Evolutionary conservation across 1,140 invertebrate genomes (phyloP).

Genomic region (Nymphalis io): DNA sequence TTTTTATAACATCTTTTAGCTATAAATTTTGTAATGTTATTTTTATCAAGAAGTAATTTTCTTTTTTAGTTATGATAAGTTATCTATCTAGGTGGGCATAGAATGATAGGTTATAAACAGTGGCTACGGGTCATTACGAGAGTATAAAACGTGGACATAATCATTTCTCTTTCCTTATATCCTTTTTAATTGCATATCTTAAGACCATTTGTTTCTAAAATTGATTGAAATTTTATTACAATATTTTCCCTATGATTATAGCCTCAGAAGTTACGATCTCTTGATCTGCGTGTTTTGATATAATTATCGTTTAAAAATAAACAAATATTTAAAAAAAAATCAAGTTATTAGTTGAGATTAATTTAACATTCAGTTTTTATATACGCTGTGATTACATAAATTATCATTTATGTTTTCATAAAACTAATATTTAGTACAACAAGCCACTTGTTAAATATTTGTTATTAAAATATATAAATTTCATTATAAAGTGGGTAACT

Average conservation of each 20-base stretch:
- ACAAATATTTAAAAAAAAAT: not conserved
- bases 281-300: not conserved
- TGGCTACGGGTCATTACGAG: not conserved
- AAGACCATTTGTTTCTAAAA: too few species aligned
- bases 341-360: not conserved
- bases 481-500: slow-evolving; percentile 6
- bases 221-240: too few species aligned
- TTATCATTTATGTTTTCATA: too few species aligned
- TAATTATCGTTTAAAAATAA: not conserved
- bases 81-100: slow-evolving; percentile 18
- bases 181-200: too few species aligned
- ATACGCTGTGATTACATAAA: too few species aligned
- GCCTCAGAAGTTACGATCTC: too few species aligned
- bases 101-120: slow-evolving; percentile 9
- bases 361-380: too few species aligned
- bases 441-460: too few species aligned
- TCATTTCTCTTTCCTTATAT: not conserved
- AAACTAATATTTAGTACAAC: too few species aligned
- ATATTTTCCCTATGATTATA: too few species aligned
- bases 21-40: slow-evolving; percentile 24
- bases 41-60: slow-evolving; percentile 8
- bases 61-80: slow-evolving; percentile 14
- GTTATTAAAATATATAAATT: too few species aligned
- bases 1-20: slow-evolving; percentile 13
- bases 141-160: not conserved